These are phyloP conservation scores for Gracilinanus agilis DNA, from an alignment of 2,113 vertebrate genomes.

Conservation along the genomic window DNA sequence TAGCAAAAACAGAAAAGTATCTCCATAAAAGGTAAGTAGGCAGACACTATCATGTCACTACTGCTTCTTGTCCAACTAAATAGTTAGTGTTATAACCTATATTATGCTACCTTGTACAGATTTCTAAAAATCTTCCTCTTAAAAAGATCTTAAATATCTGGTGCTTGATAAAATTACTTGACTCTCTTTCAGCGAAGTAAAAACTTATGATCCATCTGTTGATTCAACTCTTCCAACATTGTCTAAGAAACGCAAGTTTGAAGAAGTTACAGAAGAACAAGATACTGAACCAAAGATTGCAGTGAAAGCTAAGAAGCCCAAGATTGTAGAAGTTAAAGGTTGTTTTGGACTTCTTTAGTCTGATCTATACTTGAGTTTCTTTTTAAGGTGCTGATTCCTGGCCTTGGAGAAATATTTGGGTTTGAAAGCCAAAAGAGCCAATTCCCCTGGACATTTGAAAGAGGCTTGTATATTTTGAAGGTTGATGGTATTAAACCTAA, in stretches of 20 bases:
- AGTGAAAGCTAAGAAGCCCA: conserved; percentile 92
- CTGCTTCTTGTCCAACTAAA: neutral
- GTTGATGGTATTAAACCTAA: neutral
- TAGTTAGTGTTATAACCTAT: neutral
- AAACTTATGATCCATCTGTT: conserved; percentile 93
- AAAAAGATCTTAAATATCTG: neutral
- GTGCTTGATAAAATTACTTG: conserved; percentile 47
- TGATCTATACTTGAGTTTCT: conserved; percentile 11
- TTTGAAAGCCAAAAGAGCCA: neutral
- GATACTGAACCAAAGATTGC: conserved; percentile 79
- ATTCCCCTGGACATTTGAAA: neutral
- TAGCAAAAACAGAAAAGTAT: conserved; percentile 96
- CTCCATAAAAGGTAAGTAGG: conserved; percentile 94
- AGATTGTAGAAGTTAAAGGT: conserved; percentile 84
- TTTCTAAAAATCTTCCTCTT: conserved; percentile 37
- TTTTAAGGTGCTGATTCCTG: neutral
- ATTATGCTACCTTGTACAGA: neutral
- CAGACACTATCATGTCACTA: neutral
- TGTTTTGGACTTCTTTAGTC: conserved; percentile 56
- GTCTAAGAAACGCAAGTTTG: conserved; percentile 95
- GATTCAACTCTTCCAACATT: conserved; percentile 93
- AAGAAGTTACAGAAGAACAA: conserved; percentile 87
- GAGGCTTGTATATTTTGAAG: neutral
- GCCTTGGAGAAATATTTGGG: neutral
- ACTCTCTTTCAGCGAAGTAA: conserved; percentile 89